A percentile compares a stretch with the other conserved stretches of the same genome.
phyloP scores from a whole-genome alignment of 1,140 invertebrate species.

The Idris sp. region DNA sequence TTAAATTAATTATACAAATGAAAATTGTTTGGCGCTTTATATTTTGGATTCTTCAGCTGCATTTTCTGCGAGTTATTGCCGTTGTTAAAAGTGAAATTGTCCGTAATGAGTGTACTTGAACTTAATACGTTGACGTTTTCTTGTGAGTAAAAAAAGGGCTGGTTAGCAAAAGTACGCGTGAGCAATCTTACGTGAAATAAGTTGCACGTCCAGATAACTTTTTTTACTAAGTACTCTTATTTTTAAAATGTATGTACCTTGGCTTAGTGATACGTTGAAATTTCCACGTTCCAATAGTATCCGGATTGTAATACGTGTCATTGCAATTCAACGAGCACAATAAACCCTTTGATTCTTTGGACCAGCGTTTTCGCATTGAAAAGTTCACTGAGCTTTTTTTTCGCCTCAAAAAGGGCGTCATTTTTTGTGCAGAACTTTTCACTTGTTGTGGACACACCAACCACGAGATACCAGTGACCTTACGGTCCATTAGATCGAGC shows the following conservation, averaged over 20 bases:
- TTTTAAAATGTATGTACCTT: constrained; percentile 63
- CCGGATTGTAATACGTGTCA: constrained; percentile 68
- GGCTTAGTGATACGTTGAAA: constrained; percentile 67
- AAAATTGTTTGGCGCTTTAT: too few relatives aligned
- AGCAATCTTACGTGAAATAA: too few relatives aligned
- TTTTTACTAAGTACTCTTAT: too few relatives aligned
- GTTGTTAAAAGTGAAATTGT: constrained; percentile 12
- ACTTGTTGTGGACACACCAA: constrained; percentile 58
- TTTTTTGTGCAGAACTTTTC: constrained; percentile 50
- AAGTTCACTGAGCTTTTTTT: constrained; percentile 40
- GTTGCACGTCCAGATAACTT: too few relatives aligned
- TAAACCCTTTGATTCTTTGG: constrained; percentile 65
- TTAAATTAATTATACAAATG: too few relatives aligned
- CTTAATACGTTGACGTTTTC: constrained; percentile 5
- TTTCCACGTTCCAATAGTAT: constrained; percentile 73
- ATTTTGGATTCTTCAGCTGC: not conserved
- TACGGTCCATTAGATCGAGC: constrained; percentile 69
- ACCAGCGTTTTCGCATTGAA: constrained; percentile 61
- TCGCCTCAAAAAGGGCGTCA: constrained; percentile 46
- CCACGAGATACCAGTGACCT: constrained; percentile 70
- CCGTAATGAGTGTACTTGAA: constrained; percentile 8
- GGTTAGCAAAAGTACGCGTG: too few relatives aligned
- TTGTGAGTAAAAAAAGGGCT: constrained; percentile 9
- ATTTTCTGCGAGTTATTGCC: not conserved
- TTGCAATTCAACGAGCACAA: constrained; percentile 70